These are phyloP conservation scores for Shargacucullia verbasci DNA, from an alignment of 2,888 invertebrate species.

Conservation along the genomic window DNA sequence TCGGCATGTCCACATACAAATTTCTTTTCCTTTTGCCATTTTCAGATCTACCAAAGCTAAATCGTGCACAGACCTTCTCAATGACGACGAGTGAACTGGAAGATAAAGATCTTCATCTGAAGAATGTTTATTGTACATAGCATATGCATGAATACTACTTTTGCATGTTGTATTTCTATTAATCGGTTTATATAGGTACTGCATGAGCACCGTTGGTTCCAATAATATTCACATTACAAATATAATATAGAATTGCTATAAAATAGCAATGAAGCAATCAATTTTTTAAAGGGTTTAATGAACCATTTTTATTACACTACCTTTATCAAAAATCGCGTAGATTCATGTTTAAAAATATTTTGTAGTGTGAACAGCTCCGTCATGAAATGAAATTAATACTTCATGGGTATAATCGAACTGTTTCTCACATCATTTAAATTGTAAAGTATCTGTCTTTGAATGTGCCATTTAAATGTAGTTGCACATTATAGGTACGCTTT, in stretches of 20 bases:
- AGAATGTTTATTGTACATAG: slow-evolving; percentile 53
- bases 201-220: slow-evolving; percentile 43
- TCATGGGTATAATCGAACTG: slow-evolving; percentile 24
- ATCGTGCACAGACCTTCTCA: slow-evolving; percentile 92
- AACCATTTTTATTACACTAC: slow-evolving; percentile 15
- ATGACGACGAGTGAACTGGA: slow-evolving; percentile 86
- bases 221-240: slow-evolving; percentile 34
- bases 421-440: slow-evolving; percentile 35
- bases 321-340: slow-evolving; percentile 21
- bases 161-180: slow-evolving; percentile 30
- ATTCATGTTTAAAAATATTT: slow-evolving; percentile 17
- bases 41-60: slow-evolving; percentile 92
- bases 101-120: slow-evolving; percentile 17
- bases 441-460: slow-evolving; percentile 46
- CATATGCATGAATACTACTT: slow-evolving; percentile 33
- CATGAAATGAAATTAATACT: slow-evolving; percentile 44
- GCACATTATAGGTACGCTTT: slow-evolving; percentile 63
- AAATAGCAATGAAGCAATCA: slow-evolving; percentile 46
- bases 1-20: too few relatives aligned
- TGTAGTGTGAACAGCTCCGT: slow-evolving; percentile 17
- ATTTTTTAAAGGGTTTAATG: slow-evolving; percentile 27
- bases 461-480: slow-evolving; percentile 60
- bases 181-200: slow-evolving; percentile 23
- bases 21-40: slow-evolving; percentile 57
- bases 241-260: slow-evolving; percentile 36